A percentile compares a stretch with the other conserved stretches of the same genome.
These are phyloP conservation scores for Apotomis capreana DNA, from an alignment of 2,888 invertebrate species.

Conservation along the genomic window DNA sequence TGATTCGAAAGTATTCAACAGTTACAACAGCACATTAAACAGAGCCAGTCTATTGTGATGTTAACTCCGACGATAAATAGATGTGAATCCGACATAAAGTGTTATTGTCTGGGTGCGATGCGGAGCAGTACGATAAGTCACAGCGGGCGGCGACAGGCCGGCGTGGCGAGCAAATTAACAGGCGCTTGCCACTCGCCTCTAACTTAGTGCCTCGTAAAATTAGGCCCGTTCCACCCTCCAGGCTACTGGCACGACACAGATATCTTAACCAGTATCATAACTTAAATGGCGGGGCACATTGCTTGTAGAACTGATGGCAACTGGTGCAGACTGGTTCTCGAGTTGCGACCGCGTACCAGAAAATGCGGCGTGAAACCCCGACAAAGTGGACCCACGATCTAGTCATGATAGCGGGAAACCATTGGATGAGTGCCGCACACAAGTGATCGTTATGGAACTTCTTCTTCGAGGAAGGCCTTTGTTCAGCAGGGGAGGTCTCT, in stretches of 20 bases:
- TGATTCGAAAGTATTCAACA: constrained; percentile 46
- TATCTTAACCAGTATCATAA: constrained; percentile 17
- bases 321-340: too few relatives aligned
- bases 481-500: too few relatives aligned
- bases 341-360: too few relatives aligned
- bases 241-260: constrained; percentile 46
- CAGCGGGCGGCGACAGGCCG: constrained; percentile 79
- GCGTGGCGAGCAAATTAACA: constrained; percentile 79
- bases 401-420: too few relatives aligned
- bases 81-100: constrained; percentile 62
- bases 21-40: constrained; percentile 55
- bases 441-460: too few relatives aligned
- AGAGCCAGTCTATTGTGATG: constrained; percentile 50
- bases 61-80: constrained; percentile 57
- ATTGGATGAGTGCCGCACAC: too few relatives aligned
- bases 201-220: constrained; percentile 82
- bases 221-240: constrained; percentile 76
- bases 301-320: not conserved
- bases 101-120: constrained; percentile 55
- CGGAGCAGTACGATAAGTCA: constrained; percentile 67
- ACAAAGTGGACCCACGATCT: too few relatives aligned
- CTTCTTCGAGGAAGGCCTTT: too few relatives aligned
- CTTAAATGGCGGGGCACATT: not conserved
- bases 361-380: too few relatives aligned
- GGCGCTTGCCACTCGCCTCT: constrained; percentile 76